A percentile compares a stretch with the other conserved stretches of the same genome.
Conservation (phyloP, 2,113 vertebrate genomes). For the Struthio camelus region DNA sequence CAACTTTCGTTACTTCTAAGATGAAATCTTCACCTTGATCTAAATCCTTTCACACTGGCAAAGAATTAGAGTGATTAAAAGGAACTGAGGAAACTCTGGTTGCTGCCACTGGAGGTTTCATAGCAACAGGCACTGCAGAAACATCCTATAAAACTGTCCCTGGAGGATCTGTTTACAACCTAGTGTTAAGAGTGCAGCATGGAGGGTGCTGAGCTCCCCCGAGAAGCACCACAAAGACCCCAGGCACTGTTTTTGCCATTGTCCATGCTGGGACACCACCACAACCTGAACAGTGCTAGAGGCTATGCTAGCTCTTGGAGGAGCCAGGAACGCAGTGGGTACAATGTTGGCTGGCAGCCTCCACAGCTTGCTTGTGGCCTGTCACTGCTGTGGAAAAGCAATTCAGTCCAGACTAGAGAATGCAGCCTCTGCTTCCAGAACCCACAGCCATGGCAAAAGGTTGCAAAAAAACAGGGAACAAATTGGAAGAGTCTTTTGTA, state of each 20-base stretch:
- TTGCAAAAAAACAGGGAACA: background rate
- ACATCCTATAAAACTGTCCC: background rate
- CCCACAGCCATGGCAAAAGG: background rate
- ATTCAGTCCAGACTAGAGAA: background rate
- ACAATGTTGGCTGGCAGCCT: background rate
- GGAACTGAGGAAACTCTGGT: background rate
- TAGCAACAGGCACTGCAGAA: background rate
- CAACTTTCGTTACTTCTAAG: background rate
- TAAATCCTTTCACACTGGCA: background rate
- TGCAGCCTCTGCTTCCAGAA: background rate
- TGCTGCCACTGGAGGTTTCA: background rate
- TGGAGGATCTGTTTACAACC: background rate
- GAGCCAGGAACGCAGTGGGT: background rate
- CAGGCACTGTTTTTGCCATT: background rate
- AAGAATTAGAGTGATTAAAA: background rate
- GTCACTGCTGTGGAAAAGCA: background rate
- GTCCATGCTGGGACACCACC: background rate
- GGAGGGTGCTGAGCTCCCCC: background rate
- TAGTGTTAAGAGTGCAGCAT: background rate
- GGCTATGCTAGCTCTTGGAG: background rate
- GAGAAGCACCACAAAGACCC: fast-evolving
- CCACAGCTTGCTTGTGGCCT: background rate
- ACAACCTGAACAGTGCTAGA: background rate
- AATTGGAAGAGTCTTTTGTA: background rate
- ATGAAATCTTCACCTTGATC: background rate